phyloP scores from a whole-genome alignment of 2,888 invertebrate species.

The Pycnomerus fuliginosus region DNA sequence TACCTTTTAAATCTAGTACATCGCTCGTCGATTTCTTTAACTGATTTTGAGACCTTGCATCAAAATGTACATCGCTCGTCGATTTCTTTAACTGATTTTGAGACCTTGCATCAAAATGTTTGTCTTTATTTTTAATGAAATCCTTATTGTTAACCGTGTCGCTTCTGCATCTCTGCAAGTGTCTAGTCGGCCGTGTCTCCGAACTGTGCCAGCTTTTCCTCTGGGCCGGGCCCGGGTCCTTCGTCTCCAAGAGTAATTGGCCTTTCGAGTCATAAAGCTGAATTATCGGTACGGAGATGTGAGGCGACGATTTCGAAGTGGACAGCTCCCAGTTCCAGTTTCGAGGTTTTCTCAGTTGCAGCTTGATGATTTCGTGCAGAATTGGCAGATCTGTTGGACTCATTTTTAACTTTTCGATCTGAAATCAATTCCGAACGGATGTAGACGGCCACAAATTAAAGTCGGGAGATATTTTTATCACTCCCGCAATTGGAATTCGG shows the following conservation, averaged over 20 bases:
- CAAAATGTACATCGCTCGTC: constrained; percentile 27
- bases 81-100: constrained; percentile 38
- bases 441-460: too few relatives aligned
- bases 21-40: constrained; percentile 36
- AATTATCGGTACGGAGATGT: constrained; percentile 61
- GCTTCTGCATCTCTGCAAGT: constrained; percentile 33
- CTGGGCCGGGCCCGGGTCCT: constrained; percentile 57
- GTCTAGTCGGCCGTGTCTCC: constrained; percentile 22
- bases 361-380: constrained; percentile 58
- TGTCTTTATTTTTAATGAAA: constrained; percentile 17
- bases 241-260: constrained; percentile 61
- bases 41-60: too few relatives aligned
- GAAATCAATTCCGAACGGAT: constrained; percentile 9
- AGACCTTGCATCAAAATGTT: constrained; percentile 6
- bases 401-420: constrained; percentile 23
- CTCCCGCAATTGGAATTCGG: constrained; percentile 13
- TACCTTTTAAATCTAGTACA: constrained; percentile 27
- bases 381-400: constrained; percentile 23
- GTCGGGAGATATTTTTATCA: constrained; percentile 3
- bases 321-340: constrained; percentile 66
- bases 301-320: constrained; percentile 63
- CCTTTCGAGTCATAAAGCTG: constrained; percentile 66
- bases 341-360: constrained; percentile 62
- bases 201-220: constrained; percentile 46
- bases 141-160: constrained; percentile 27